A percentile compares a stretch with the other conserved stretches of the same genome.
Evolutionary conservation across 2,113 vertebrate species (phyloP).

Genomic region (Leiothrix lutea): DNA sequence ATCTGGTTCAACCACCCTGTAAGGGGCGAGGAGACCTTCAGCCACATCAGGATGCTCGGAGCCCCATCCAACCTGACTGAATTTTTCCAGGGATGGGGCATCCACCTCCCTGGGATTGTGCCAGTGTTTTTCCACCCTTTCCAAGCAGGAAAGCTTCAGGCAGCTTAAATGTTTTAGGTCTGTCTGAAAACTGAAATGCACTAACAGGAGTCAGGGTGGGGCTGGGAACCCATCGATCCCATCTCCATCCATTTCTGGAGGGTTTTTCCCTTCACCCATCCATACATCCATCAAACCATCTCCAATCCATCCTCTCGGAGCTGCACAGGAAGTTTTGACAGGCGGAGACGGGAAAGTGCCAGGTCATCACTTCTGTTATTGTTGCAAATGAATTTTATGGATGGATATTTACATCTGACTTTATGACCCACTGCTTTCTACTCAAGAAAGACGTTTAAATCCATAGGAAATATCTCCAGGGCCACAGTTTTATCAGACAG

Average conservation of each 20-base stretch:
- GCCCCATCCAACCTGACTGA: background rate
- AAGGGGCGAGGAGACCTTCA: background rate
- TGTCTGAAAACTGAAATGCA: background rate
- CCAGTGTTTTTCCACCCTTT: background rate
- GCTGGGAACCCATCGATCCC: background rate
- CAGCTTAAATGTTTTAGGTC: background rate
- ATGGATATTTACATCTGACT: background rate
- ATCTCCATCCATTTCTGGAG: background rate
- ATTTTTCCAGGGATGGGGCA: background rate
- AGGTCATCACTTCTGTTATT: conserved; percentile 29
- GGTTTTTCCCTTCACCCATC: background rate
- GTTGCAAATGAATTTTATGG: conserved; percentile 34
- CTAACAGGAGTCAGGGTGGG: background rate
- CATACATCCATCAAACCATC: background rate
- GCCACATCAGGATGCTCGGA: background rate
- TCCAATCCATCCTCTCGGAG: background rate
- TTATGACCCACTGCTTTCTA: background rate
- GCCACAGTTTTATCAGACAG: background rate
- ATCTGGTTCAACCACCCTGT: background rate
- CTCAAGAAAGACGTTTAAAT: background rate
- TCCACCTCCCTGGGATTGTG: background rate
- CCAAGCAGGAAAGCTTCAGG: background rate
- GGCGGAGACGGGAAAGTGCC: background rate
- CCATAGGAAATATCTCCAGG: background rate
- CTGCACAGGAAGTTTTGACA: background rate